Base-by-base conservation (phyloP, 2,113 vertebrate species). In the Scalopus aquaticus region DNA sequence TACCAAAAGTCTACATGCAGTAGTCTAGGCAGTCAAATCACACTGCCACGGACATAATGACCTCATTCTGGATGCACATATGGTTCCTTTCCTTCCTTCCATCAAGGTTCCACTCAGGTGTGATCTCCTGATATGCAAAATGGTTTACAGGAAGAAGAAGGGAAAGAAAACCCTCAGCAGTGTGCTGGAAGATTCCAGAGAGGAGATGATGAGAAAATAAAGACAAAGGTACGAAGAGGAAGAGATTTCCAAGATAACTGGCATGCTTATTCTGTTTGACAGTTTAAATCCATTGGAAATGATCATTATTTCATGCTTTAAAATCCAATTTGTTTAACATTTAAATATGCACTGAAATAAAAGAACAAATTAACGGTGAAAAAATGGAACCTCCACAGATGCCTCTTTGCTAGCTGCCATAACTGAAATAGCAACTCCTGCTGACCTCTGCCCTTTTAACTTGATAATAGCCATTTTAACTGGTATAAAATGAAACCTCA, bases 221-320 rank as follows among this genome's bases (percentile, higher is more conserved):
- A 91, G 54, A 77, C 16, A 90, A n/a, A 82, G 42, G 6, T 35
- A 19, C 19, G 83, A 91, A 94, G 26, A 86, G 49, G 17, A 90
- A 91, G 44, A 81, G 58, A 65, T 80, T 80, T 91, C 65, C 9
- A 94, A 91, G 24, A 86, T 46, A 64, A 70, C 3, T 73, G 35
- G 2, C 35, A 65, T 54, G 85, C 9, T 44, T 72, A 11, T 83
- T 76, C 79, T 49, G 24, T 56, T 90, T 35, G 79, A 86, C 64
- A 65, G 37, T 72, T 54, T 85, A 54, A 85, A 94, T 51, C 44
- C 56, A 94, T 13, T 79, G 42, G 64, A 80, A 91, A 83, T 89
- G 4, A 88, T 76, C 46, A 85, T 54, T 7, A 86, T 46, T 35
- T 80, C 64, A 72, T 64, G 32, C 46, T 73, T 94, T 30, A 79